phyloP scores from a whole-genome alignment of 92 coral and sea anemone genomes.

The Umimayanthus chanpuru region DNA sequence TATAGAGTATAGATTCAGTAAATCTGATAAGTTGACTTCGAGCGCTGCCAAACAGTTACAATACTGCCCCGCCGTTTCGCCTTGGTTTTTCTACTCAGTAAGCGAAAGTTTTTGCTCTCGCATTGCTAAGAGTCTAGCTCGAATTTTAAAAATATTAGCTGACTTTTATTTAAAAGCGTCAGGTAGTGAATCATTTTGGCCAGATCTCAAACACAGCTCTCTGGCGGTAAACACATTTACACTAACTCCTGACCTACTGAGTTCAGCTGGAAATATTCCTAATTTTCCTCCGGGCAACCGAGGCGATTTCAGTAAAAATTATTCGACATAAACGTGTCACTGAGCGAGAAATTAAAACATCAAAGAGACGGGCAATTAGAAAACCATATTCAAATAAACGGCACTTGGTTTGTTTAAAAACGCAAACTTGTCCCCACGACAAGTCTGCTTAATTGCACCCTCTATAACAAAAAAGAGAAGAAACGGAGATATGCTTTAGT shows the following conservation, averaged over 20 bases:
- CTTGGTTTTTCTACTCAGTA: not conserved
- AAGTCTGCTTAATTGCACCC: constrained; percentile 22
- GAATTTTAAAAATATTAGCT: no score
- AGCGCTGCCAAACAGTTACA: not conserved
- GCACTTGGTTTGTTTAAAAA: constrained; percentile 26
- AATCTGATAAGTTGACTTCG: not conserved
- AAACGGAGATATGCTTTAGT: constrained; percentile 3
- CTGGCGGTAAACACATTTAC: not conserved
- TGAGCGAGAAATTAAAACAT: constrained; percentile 22
- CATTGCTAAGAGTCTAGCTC: not conserved
- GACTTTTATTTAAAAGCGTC: no score
- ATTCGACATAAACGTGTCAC: constrained; percentile 39
- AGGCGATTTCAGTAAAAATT: constrained; percentile 11
- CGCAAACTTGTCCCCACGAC: constrained; percentile 39
- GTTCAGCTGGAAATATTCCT: not conserved
- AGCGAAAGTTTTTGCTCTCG: not conserved
- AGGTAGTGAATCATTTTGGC: not conserved
- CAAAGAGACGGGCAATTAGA: constrained; percentile 28
- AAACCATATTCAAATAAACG: constrained; percentile 40
- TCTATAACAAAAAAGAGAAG: constrained; percentile 5
- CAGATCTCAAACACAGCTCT: not conserved
- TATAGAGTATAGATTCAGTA: not conserved
- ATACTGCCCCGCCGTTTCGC: not conserved
- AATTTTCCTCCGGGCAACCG: constrained; percentile 24
- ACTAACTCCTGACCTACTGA: not conserved